A percentile compares a stretch with the other conserved stretches of the same genome.
These are phyloP conservation scores for Argyresthia goedartella DNA, from an alignment of 2,888 invertebrate species.

Conservation along the genomic window DNA sequence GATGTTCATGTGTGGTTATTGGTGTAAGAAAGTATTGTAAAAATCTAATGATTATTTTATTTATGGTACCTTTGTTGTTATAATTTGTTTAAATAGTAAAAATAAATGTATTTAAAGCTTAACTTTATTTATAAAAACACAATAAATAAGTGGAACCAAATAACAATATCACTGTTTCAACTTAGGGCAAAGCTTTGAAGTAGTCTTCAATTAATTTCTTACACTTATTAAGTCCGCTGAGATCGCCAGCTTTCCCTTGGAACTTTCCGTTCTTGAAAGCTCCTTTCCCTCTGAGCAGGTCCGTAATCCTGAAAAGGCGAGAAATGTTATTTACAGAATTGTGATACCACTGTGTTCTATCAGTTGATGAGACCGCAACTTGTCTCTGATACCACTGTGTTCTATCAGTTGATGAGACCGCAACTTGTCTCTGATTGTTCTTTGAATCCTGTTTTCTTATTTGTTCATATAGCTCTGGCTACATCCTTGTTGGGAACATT, in stretches of 20 bases:
- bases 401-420: background rate
- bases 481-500: too few species aligned
- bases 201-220: slow-evolving; percentile 71
- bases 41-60: too few species aligned
- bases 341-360: background rate
- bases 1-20: too few species aligned
- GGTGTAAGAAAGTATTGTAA: too few species aligned
- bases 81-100: too few species aligned
- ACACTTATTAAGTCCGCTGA: slow-evolving; percentile 75
- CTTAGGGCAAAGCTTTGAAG: slow-evolving; percentile 41
- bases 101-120: too few species aligned
- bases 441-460: too few species aligned
- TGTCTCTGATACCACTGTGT: background rate
- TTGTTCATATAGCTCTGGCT: too few species aligned
- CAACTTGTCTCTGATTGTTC: background rate
- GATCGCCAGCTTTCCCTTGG: slow-evolving; percentile 82
- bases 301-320: slow-evolving; percentile 70
- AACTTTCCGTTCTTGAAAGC: slow-evolving; percentile 79
- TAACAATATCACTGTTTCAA: slow-evolving; percentile 6
- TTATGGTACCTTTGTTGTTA: too few species aligned
- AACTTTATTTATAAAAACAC: too few species aligned
- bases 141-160: background rate
- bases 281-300: slow-evolving; percentile 81
- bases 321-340: background rate
- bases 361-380: background rate